These are phyloP conservation scores for Colletes latitarsis DNA, from an alignment of 1,140 invertebrate genomes.

Conservation along the genomic window DNA sequence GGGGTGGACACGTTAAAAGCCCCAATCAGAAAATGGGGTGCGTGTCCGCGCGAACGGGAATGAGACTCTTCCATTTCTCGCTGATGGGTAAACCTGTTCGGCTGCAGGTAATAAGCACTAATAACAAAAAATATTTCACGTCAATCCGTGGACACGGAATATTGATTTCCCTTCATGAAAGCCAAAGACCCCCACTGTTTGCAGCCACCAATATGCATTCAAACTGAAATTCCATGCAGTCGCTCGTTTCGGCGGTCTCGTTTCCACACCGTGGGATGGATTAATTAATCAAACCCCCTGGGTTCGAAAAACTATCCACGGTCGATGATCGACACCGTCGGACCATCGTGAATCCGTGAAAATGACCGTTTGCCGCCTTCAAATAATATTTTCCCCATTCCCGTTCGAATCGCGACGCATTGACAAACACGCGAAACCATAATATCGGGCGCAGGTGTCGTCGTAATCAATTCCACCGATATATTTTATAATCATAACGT, in stretches of 20 bases:
- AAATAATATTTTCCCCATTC: conserved; percentile 22
- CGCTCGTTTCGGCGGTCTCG: conserved; percentile 62
- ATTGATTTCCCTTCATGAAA: conserved; percentile 72
- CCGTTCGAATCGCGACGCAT: conserved; percentile 4
- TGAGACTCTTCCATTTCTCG: conserved; percentile 59
- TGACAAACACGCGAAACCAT: conserved; percentile 5
- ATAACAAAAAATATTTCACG: conserved; percentile 77
- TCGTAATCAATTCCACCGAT: not conserved
- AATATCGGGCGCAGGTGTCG: not conserved
- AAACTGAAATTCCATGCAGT: conserved; percentile 72
- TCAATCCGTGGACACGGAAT: conserved; percentile 71
- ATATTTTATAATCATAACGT: not conserved
- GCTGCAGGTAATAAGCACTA: conserved; percentile 73
- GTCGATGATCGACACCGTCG: conserved; percentile 51
- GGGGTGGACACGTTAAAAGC: conserved; percentile 53
- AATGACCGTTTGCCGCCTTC: conserved; percentile 29
- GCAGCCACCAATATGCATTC: conserved; percentile 70
- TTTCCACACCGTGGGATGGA: conserved; percentile 68
- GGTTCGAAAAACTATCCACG: conserved; percentile 66
- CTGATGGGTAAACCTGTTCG: conserved; percentile 58
- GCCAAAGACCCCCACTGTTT: conserved; percentile 52
- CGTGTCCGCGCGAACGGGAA: conserved; percentile 37
- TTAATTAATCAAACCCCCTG: conserved; percentile 73
- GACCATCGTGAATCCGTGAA: conserved; percentile 44
- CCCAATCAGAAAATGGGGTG: conserved; percentile 36